Percentiles rank a stretch among this genome's conserved stretches.
phyloP scores from a whole-genome alignment of 1,140 invertebrate species.

The Drosophila sproati region DNA sequence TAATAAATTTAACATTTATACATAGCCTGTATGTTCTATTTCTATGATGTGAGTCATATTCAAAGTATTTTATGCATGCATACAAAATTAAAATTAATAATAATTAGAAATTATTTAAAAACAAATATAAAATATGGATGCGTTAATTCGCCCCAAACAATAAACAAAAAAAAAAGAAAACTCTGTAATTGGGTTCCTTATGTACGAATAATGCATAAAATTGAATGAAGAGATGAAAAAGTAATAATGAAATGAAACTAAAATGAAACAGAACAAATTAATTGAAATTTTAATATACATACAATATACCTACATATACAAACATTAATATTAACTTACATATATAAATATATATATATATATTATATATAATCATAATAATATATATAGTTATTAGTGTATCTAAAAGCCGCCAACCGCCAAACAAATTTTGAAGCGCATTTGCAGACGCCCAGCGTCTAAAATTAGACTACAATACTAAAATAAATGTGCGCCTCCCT shows the following conservation, averaged over 20 bases:
- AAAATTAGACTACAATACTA: conserved; percentile 67
- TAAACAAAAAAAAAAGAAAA: conserved; percentile 16
- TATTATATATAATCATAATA: conserved; percentile 38
- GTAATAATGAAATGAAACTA: conserved; percentile 25
- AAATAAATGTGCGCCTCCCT: conserved; percentile 22
- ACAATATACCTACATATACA: conserved; percentile 27
- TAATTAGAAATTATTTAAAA: conserved; percentile 44
- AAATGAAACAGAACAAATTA: conserved; percentile 50
- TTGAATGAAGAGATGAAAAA: conserved; percentile 17
- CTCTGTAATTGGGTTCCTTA: conserved; percentile 52
- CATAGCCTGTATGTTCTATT: conserved; percentile 35
- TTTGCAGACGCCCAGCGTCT: conserved; percentile 77
- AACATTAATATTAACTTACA: conserved; percentile 35
- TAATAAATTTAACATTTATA: conserved; percentile 43
- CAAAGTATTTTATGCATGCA: conserved; percentile 72
- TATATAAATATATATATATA: conserved; percentile 47
- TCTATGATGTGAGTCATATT: conserved; percentile 54
- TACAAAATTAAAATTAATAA: conserved; percentile 49
- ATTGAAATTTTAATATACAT: conserved; percentile 62
- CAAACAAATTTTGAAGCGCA: conserved; percentile 72
- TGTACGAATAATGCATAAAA: conserved; percentile 44
- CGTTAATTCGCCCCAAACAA: neutral
- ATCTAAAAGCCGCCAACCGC: conserved; percentile 63
- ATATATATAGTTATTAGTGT: conserved; percentile 34
- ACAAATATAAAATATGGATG: conserved; percentile 19